Percentiles rank a stretch among this genome's conserved stretches.
These are phyloP conservation scores for Cranoglanis bouderius DNA, from an alignment of 2,113 vertebrate genomes.

Conservation along the genomic window DNA sequence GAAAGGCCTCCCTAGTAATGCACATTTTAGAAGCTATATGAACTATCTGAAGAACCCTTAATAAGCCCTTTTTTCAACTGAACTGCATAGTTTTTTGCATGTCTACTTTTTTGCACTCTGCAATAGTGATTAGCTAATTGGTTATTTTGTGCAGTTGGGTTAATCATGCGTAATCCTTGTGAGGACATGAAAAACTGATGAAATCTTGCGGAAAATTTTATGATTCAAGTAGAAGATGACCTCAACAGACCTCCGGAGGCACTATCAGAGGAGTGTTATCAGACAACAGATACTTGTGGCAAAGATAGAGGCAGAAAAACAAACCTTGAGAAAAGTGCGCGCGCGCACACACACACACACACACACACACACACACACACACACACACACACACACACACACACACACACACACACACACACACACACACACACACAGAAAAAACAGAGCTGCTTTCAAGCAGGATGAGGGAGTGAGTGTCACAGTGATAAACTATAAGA, in stretches of 20 bases:
- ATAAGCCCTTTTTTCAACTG: neutral
- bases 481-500: conserved; percentile 44
- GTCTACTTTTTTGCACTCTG: neutral
- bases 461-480: conserved; percentile 30
- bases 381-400: neutral
- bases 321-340: conserved; percentile 13
- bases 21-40: neutral
- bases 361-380: conserved; percentile 9
- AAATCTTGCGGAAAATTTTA: neutral
- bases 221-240: neutral
- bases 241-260: neutral
- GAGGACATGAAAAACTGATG: neutral
- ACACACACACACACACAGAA: neutral
- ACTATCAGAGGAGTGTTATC: conserved; percentile 42
- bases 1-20: neutral
- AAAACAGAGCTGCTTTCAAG: conserved; percentile 21
- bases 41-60: neutral
- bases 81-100: neutral
- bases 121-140: neutral
- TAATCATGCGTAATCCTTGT: neutral
- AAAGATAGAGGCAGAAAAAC: conserved; percentile 20
- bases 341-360: neutral
- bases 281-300: conserved; percentile 30
- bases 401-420: neutral
- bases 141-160: neutral